Percentiles rank a stretch among this genome's conserved stretches.
Conservation (phyloP, 2,888 invertebrate species). For the Ligdia adustata region DNA sequence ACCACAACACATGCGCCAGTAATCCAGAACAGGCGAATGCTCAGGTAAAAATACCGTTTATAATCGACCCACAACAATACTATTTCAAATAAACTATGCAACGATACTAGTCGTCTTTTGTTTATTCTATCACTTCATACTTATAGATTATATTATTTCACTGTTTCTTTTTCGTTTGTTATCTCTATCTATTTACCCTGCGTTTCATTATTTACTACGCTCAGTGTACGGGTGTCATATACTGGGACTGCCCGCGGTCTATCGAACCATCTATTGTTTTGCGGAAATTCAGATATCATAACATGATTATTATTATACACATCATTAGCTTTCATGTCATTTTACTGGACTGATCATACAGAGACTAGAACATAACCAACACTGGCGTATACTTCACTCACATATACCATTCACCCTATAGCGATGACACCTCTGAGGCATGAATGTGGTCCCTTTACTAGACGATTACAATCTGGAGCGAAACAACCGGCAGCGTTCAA, state of each 20-base stretch:
- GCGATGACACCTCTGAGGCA: constrained; percentile 65
- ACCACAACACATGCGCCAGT: constrained; percentile 92
- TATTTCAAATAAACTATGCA: constrained; percentile 79
- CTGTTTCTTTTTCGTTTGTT: constrained; percentile 64
- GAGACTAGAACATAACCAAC: constrained; percentile 73
- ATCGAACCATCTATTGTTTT: constrained; percentile 53
- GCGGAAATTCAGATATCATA: constrained; percentile 42
- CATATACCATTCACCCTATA: constrained; percentile 81
- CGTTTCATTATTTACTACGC: constrained; percentile 64
- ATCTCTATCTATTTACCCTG: constrained; percentile 52
- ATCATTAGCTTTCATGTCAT: constrained; percentile 74
- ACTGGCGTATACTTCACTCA: constrained; percentile 81
- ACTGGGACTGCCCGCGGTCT: constrained; percentile 47
- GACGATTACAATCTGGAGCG: constrained; percentile 58
- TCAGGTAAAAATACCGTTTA: constrained; percentile 86
- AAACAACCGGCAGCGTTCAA: constrained; percentile 9
- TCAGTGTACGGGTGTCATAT: constrained; percentile 68
- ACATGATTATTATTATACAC: constrained; percentile 59
- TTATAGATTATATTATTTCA: constrained; percentile 74
- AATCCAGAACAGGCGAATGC: constrained; percentile 88
- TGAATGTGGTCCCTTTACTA: constrained; percentile 71
- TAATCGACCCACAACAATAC: constrained; percentile 81
- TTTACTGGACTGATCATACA: constrained; percentile 74
- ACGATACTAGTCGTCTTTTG: constrained; percentile 77
- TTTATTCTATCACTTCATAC: constrained; percentile 79